phyloP scores from a whole-genome alignment of 2,113 vertebrate species.

The Seriola aureovittata region DNA sequence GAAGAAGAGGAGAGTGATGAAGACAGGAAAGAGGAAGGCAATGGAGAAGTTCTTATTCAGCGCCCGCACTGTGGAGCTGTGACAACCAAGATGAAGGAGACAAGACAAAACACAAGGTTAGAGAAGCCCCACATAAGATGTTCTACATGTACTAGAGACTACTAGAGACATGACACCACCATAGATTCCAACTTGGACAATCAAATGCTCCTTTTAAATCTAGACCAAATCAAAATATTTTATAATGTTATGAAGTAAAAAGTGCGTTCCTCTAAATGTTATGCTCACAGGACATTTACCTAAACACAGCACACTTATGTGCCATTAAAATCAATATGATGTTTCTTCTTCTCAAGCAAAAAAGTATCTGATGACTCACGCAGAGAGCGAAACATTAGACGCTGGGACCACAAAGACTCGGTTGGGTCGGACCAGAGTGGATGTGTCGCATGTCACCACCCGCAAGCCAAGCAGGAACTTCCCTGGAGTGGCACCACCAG shows the following conservation, averaged over 20 bases:
- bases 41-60: conserved; percentile 99
- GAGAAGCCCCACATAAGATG: not conserved
- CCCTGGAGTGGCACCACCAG: conserved; percentile 95
- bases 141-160: not conserved
- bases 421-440: conserved; percentile 91
- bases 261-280: not conserved
- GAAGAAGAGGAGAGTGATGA: conserved; percentile 96
- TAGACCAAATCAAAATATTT: no score
- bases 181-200: not conserved
- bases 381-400: conserved; percentile 93
- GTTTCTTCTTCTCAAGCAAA: not conserved
- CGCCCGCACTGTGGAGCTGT: conserved; percentile 93
- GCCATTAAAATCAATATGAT: not conserved
- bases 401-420: conserved; percentile 93
- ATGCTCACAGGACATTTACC: not conserved
- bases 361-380: conserved; percentile 88
- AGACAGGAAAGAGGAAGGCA: conserved; percentile 95
- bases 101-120: not conserved
- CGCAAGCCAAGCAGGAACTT: conserved; percentile 95
- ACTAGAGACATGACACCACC: not conserved
- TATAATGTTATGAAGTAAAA: not conserved
- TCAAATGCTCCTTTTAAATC: not conserved
- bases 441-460: conserved; percentile 94
- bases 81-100: conserved; percentile 2
- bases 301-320: not conserved